Conservation (phyloP, 1,140 invertebrate genomes). For the Pogonognathellus flavescens region DNA sequence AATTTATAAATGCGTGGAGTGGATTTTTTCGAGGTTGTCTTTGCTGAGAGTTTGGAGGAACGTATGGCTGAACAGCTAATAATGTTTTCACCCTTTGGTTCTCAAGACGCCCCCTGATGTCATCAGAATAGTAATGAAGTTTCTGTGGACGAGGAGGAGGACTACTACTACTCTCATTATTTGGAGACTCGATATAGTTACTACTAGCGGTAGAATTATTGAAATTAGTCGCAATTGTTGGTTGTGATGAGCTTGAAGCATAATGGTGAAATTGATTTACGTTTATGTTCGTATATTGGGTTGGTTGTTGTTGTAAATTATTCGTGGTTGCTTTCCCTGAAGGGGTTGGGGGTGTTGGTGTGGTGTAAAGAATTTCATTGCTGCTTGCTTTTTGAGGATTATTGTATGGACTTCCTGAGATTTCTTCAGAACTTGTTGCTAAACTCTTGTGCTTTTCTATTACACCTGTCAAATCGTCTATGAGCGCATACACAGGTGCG, state of each 20-base stretch:
- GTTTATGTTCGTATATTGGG: not conserved
- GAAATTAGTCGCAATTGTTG: not conserved
- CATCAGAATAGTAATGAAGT: not conserved
- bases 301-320: slow-evolving; percentile 1
- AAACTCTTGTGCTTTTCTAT: slow-evolving; percentile 24
- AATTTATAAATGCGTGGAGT: slow-evolving; percentile 1
- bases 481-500: not conserved
- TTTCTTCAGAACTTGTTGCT: slow-evolving; percentile 22
- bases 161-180: not conserved
- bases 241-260: not conserved
- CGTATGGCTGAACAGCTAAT: not conserved
- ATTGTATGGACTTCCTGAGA: not conserved
- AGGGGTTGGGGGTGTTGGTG: not conserved
- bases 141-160: not conserved
- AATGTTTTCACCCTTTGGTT: not conserved
- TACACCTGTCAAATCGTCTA: slow-evolving; percentile 18
- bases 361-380: not conserved
- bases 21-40: not conserved
- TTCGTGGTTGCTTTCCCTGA: not conserved
- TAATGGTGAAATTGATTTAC: not conserved
- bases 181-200: not conserved
- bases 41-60: not conserved
- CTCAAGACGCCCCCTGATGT: not conserved
- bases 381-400: not conserved
- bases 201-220: not conserved